A percentile compares a stretch with the other conserved stretches of the same genome.
Conservation (phyloP, 2,888 invertebrate genomes). For the Geophilus truncorum region DNA sequence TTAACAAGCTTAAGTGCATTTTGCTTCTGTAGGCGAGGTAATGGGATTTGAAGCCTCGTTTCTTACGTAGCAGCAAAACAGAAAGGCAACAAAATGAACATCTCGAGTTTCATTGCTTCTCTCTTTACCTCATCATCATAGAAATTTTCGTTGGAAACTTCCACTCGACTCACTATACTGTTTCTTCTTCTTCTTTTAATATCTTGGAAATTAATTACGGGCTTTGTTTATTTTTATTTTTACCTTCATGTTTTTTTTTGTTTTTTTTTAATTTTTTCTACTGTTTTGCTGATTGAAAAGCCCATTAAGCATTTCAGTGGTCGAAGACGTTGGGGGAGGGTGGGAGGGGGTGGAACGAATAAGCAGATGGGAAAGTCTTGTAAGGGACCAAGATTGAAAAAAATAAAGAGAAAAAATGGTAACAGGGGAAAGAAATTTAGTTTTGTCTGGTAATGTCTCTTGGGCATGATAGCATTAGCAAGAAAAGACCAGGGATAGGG, state of each 20-base stretch:
- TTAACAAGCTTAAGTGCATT: conserved; percentile 20
- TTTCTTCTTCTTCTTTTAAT: not conserved
- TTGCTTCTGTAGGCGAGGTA: not conserved
- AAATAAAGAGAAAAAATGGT: not conserved
- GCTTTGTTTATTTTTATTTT: not conserved
- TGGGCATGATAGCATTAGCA: not conserved
- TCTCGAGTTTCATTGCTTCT: conserved; percentile 3
- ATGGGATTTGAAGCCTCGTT: conserved; percentile 12
- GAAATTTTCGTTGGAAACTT: not conserved
- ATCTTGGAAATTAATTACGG: not conserved
- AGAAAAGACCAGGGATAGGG: not conserved
- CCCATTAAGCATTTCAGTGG: not conserved
- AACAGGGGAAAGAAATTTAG: not conserved
- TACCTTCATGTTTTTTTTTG: not conserved
- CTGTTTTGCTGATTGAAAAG: not conserved
- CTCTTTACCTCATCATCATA: not conserved
- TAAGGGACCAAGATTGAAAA: not conserved
- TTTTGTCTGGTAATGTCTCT: not conserved
- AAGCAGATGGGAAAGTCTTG: not conserved
- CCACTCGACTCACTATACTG: too few species aligned
- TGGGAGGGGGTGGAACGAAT: too few species aligned
- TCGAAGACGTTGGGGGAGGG: too few species aligned
- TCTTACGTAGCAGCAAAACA: not conserved
- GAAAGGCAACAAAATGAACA: not conserved
- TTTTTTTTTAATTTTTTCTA: not conserved